Base-by-base conservation (phyloP, 2,888 invertebrate genomes). In the Hemaris fuciformis region DNA sequence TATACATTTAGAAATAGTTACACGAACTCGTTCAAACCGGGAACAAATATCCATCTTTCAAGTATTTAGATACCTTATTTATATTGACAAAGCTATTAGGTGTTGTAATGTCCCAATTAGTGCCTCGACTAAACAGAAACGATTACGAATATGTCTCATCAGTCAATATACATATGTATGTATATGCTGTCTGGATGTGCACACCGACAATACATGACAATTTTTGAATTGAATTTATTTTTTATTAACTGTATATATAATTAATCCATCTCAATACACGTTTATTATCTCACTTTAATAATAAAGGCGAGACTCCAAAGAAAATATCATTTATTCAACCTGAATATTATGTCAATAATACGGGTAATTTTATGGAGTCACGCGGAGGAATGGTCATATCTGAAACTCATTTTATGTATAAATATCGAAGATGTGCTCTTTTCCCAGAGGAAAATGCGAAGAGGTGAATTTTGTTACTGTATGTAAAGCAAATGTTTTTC, bases 371-470 rank as follows among this genome's bases (percentile, higher is more conserved):
- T 67, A 69, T 68, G 60, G 62, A 64, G 66, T 64, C 67, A 72
- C 67, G 68, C 64, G 65, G 68, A 70, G 63, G 69, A 72, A 57
- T 64, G 64, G 65, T 65, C 66, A 62, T 65, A 65, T 60, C 63
- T 66, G 62, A 71, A 68, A 67, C 67, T 69, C 66, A 68, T 71
- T 70, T 66, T 65, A 62, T 64, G 64, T 62, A 69, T 65, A 71
- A 72, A 72, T 65, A 68, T 4, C 22, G 20, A 34, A 41, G 0
- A 7, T 34, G 15, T 18, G 20, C n/a, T 34, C 18, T 43, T 57
- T 18, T 18, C 27, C 46, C 34, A 3, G 45, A 45, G 22, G 31
- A 31, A 57, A 61, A 45, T n/a, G 10, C 45, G 27, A 22, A 34
- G 22, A 31, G 20, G 23, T 48, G 27, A 23, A 59, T 45, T 22